Evolutionary conservation across 2,888 invertebrate species (phyloP), one percentile per base, ranked within the genome.

Genomic region (Tuta absoluta): DNA sequence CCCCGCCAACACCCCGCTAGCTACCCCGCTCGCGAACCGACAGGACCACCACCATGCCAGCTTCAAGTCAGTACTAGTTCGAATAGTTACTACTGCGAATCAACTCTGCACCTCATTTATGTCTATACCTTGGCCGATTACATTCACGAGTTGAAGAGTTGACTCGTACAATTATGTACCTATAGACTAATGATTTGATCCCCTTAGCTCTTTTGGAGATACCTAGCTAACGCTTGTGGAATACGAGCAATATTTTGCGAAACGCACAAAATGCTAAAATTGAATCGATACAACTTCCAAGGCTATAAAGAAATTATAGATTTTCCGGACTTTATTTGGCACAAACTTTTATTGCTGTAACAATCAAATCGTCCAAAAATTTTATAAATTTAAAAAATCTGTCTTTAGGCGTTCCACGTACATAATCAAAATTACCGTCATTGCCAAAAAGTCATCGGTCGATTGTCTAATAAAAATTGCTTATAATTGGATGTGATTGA

Each of bases 11-110:
- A 76, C 92, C 94, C 79, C 93, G 93, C 73, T 82, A 63, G 80
- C 84, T 86, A 95, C 88, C 62, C 89, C 89, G 63, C 84, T 89
- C 14, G 89, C 89, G 67, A 86, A 87, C 68, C 92, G 96, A 38
- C 95, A 96, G 85, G 95, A 95, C 80, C 94, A 95, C 72, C 93
- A 94, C 70, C 95, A 95, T 80, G 93, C 95, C 77, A 95, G 95
- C 84, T 95, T 96, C 92, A 96, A 96, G 97, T 97, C 92, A 88
- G 90, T 89, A 82, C 73, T 11, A 14, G 0, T 14, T 41, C 1
- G 1, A 14, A 14, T 14, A 4, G 28, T 28, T 28, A 28, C 28
- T n/a, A 28, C 5, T 28, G 28, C 28, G 28, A 28, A 28, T 28
- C 3, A 28, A 28, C 28, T 28, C 5, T 2, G 33, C 10, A 33